Base-by-base conservation (phyloP, 2,113 vertebrate genomes). In the Myrmecophaga tridactyla region DNA sequence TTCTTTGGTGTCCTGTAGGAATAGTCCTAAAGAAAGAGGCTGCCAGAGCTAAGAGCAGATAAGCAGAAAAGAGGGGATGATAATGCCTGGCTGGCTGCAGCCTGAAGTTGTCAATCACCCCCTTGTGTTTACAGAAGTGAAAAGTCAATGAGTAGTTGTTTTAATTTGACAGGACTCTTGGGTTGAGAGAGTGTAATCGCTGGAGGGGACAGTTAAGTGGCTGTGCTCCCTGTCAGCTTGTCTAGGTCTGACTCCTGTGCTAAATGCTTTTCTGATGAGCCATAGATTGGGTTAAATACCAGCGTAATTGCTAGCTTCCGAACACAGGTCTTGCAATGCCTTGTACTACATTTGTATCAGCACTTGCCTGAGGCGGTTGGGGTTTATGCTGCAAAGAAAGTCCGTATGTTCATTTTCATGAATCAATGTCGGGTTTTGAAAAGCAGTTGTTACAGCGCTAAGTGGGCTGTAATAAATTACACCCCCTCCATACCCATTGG, bases 281-380 rank as follows among this genome's bases (percentile, higher is more conserved):
- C 86, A 98, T 99, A 98, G 99, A 99, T 98, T 98, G 98, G 98
- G 98, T 99, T 99, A 99, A 99, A 99, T 99, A 99, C 98, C 97
- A 76, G 97, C 96, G 94, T 99, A 99, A 99, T 99, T 99, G 99
- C 98, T 98, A 97, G 98, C 98, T 98, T 94, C 95, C 98, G 95
- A 98, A 98, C 96, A 98, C 97, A 96, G 80, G 97, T 97, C 97
- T 97, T 94, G 98, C 99, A 98, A 98, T 98, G 98, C 99, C 98
- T 98, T 99, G 99, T 99, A 99, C 98, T 98, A 99, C 99, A 99
- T 99, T 98, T 98, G 98, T 98, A 99, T 99, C 98, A 99, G 98
- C 98, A 98, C 96, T 97, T 98, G 99, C 99, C 99, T 96, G 98
- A 98, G 99, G 99, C 99, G 98, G 92, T 98, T 77, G 97, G 97